Evolutionary conservation across 2,797 vertebrate genomes (phyloP).

Genomic region (Melanotaenia parkinsoni): DNA sequence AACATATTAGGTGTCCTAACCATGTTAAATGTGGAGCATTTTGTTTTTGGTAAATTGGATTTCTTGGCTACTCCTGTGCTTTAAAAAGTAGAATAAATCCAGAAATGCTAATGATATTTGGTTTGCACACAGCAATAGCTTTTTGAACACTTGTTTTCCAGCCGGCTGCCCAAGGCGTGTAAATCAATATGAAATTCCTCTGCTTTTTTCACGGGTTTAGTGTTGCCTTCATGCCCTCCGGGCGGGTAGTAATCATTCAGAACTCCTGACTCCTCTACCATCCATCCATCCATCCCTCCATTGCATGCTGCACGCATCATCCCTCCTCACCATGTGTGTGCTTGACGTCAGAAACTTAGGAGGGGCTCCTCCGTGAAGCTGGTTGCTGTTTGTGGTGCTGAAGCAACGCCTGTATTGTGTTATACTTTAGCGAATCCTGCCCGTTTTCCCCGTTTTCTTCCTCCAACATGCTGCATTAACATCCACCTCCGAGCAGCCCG

Average conservation of each 20-base stretch:
- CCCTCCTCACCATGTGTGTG: constrained; percentile 60
- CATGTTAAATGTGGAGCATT: neutral
- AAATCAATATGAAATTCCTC: neutral
- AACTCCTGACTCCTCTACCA: constrained; percentile 11
- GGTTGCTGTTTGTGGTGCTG: constrained; percentile 83
- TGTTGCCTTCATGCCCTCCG: constrained; percentile 8
- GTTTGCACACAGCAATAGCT: neutral
- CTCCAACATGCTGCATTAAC: constrained; percentile 28
- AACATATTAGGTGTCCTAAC: neutral
- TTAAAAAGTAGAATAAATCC: neutral
- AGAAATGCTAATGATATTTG: neutral
- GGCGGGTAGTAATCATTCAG: constrained; percentile 25
- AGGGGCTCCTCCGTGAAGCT: constrained; percentile 74
- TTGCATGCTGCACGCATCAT: constrained; percentile 52
- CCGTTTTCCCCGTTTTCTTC: neutral
- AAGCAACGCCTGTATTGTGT: constrained; percentile 71
- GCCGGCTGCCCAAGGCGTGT: neutral
- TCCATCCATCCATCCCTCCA: constrained; percentile 22
- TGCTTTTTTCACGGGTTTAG: neutral
- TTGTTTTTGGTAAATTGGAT: neutral
- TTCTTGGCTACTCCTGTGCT: neutral
- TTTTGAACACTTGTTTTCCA: constrained; percentile 3
- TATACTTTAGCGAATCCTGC: constrained; percentile 24
- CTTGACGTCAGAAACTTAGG: constrained; percentile 82
- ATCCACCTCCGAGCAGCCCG: constrained; percentile 26